Evolutionary conservation across 2,113 vertebrate genomes (phyloP).

Genomic region (Patagioenas fasciata): DNA sequence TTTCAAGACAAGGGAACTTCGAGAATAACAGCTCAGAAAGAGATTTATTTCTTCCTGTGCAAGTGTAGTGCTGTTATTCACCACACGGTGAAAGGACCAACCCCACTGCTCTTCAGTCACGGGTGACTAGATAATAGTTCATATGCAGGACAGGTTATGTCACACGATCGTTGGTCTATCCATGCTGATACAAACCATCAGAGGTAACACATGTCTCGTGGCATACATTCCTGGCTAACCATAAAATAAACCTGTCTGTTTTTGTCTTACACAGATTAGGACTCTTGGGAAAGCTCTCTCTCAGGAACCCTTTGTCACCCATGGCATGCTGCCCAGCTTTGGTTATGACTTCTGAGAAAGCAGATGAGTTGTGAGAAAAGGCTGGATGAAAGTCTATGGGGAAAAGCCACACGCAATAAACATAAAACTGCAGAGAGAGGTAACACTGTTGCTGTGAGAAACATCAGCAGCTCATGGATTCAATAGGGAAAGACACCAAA

Average conservation of each 20-base stretch:
- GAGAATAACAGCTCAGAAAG: neutral
- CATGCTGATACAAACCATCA: neutral
- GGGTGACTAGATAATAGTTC: neutral
- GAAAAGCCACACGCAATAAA: neutral
- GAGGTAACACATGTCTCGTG: neutral
- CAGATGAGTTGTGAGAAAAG: neutral
- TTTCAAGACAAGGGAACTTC: neutral
- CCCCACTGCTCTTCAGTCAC: neutral
- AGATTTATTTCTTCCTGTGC: neutral
- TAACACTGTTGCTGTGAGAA: neutral
- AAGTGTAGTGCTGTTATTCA: neutral
- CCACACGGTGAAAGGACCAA: neutral
- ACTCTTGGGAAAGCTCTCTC: neutral
- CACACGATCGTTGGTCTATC: accelerated
- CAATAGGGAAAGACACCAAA: neutral
- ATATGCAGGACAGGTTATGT: neutral
- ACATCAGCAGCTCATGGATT: neutral
- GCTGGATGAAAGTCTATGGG: neutral
- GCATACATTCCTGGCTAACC: neutral
- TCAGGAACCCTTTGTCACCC: neutral
- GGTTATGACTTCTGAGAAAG: neutral
- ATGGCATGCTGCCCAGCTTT: neutral
- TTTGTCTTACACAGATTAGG: neutral
- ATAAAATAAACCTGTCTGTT: neutral
- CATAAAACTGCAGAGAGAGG: neutral